Evolutionary conservation across 2,113 vertebrate genomes (phyloP), one percentile per base, ranked within the genome.

Genomic region (Tamias sibiricus): DNA sequence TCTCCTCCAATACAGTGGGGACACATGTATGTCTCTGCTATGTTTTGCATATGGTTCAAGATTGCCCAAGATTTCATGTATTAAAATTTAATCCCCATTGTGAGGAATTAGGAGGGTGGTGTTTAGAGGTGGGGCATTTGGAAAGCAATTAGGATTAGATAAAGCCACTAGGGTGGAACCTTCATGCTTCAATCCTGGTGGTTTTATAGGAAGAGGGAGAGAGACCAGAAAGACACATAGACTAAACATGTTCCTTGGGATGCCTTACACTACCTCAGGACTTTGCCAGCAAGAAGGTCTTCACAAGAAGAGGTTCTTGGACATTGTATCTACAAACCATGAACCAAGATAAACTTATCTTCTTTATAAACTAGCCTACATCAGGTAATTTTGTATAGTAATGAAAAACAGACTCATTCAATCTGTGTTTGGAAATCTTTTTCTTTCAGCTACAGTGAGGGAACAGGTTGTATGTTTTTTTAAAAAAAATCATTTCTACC

Each of bases 21-120:
- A 47, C 13, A 2, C 0, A 24, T 2, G 12, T 1, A 2, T 0
- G 3, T 24, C 4, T 44, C 19, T 92, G 69, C 7, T 19, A 35
- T 8, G 20, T 9, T 16, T n/a, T 75, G 35, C 1, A 14, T 3
- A 0, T 44, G 37, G 14, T 30, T n/a, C 13, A 35, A 20, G 32
- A 26, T 42, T 16, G 26, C 35, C 28, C 42, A 64, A 40, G 26
- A 24, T 12, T 12, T 86, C 47, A 68, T 17, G 32, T 12, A 2
- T 28, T 28, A 77, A 8, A 14, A n/a, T 32, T n/a, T 68, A 14
- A 10, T 62, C 16, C 42, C 24, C 32, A 30, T 6, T 26, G 32
- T 24, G 68, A 32, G 35, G 24, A 44, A 24, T 69, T 40, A 40
- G 40, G 59, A 52, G 26, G 26, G 26, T 17, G 14, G 1, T 68